Evolutionary conservation across 2,113 vertebrate species (phyloP), one percentile per base, ranked within the genome.

Genomic region (Limnothrissa miodon): DNA sequence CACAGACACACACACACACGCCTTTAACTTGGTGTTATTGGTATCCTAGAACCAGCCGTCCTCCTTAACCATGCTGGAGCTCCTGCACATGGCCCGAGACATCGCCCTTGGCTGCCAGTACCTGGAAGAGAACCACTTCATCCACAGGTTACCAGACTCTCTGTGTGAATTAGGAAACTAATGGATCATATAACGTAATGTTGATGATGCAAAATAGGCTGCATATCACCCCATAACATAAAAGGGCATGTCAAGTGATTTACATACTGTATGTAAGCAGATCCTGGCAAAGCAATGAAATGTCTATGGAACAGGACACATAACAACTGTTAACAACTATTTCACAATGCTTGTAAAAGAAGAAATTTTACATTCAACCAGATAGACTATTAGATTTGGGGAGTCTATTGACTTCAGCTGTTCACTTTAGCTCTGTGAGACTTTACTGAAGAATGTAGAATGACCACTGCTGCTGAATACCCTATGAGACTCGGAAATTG

Each of bases 71-170:
- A 97, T 96, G 95, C 90, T 93, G 84, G 96, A 97, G 85, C 94
- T 98, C 89, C 91, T 99, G 81, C 93, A 93, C 59, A 97, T 97
- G 93, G 97, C 97, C 78, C 88, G 94, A 86, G 96, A 98, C 86
- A 97, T 97, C 78, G 97, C 96, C 62, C 95, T 95, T 0, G 97
- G 97, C 88, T 99, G 97, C 86, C 94, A 94, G 86, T 98, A 97
- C 74, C 91, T 98, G 88, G 96, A 99, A 83, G 97, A 98, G 87
- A 98, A 97, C 90, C 96, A 98, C 89, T 99, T 98, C 89, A 97
- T 98, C 84, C 96, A 98, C 93, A 96, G 96, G 96, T 98, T 79
- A 44, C 25, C 45, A 81, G 36, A 45, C 80, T 79, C 39, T 46
- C 66, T 74, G 9, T 17, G 4, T 13, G 33, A 36, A 29, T 36